phyloP scores from a whole-genome alignment of 2,113 vertebrate genomes.

The Felis chaus region DNA sequence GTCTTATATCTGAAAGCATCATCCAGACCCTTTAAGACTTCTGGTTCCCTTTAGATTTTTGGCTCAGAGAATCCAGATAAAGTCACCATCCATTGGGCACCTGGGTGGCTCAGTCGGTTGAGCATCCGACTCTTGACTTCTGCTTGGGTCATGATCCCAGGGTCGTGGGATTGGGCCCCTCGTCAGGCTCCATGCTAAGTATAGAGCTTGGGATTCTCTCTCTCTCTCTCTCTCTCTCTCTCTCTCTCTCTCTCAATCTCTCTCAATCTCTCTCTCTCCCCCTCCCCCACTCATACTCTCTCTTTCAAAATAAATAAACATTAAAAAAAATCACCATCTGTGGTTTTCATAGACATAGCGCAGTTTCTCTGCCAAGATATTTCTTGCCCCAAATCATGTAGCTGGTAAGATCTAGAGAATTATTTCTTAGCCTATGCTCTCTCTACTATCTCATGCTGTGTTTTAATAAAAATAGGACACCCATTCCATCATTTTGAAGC shows the following conservation, averaged over 20 bases:
- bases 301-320: too few species aligned
- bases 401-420: background rate
- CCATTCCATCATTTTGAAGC: background rate
- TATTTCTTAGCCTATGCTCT: background rate
- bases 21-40: background rate
- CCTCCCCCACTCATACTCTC: too few species aligned
- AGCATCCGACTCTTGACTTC: too few species aligned
- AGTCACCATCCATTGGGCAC: background rate
- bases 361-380: constrained; percentile 3
- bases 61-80: background rate
- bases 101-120: too few species aligned
- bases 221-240: too few species aligned
- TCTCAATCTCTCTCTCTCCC: too few species aligned
- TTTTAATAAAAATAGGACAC: background rate
- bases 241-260: too few species aligned
- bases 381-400: constrained; percentile 2
- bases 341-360: background rate
- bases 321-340: background rate
- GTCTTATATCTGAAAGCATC: background rate
- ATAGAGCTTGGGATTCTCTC: too few species aligned
- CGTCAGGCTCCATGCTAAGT: too few species aligned
- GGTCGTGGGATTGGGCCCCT: too few species aligned
- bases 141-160: too few species aligned
- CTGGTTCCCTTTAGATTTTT: background rate
- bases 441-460: background rate